phyloP scores from a whole-genome alignment of 1,140 invertebrate genomes.

The Bicyclus anynana region DNA sequence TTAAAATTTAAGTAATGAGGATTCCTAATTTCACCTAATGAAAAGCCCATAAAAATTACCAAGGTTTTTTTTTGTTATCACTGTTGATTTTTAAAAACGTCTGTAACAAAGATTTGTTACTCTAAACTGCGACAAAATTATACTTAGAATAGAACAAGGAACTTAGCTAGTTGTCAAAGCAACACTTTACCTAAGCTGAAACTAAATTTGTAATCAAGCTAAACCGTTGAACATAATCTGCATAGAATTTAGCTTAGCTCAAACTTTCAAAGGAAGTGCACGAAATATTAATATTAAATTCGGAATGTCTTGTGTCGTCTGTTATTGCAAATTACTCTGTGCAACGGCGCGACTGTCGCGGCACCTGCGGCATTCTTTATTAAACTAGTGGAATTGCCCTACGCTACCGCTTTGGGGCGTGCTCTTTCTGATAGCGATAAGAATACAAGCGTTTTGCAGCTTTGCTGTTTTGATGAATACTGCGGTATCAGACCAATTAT shows the following conservation, averaged over 20 bases:
- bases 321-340: neutral
- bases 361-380: conserved; percentile 31
- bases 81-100: no score
- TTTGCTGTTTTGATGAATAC: no score
- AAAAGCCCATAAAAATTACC: no score
- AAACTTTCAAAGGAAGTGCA: neutral
- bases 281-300: conserved; percentile 4
- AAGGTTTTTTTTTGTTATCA: no score
- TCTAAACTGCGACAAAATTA: no score
- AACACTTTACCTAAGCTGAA: neutral
- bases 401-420: neutral
- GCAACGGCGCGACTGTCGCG: conserved; percentile 23
- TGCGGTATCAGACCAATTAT: no score
- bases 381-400: conserved; percentile 29
- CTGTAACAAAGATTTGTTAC: no score
- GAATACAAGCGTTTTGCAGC: no score
- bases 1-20: no score
- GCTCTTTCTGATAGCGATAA: conserved; percentile 1
- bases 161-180: no score
- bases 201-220: neutral
- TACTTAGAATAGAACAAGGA: no score
- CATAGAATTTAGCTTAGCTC: neutral
- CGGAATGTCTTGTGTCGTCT: conserved; percentile 2
- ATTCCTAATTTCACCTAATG: no score
- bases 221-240: neutral